Evolutionary conservation across 2,888 invertebrate genomes (phyloP).

Genomic region (Cyrtodaria siliqua): DNA sequence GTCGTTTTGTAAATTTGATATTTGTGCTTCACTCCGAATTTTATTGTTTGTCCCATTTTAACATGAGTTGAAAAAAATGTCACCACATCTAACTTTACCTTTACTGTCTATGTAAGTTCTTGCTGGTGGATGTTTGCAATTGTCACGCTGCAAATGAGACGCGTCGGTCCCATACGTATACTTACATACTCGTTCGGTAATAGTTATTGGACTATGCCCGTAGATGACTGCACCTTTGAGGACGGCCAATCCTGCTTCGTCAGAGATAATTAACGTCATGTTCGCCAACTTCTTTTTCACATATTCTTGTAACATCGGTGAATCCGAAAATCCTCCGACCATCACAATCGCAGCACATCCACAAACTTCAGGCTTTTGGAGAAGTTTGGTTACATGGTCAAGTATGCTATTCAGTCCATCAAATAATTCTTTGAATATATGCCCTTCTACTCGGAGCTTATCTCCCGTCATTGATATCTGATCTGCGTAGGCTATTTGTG

Average conservation of each 20-base stretch:
- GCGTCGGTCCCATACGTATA: slow-evolving; percentile 34
- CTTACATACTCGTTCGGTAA: slow-evolving; percentile 29
- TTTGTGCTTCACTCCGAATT: slow-evolving; percentile 2
- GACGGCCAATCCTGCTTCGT: background rate
- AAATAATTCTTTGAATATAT: background rate
- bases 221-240: slow-evolving; percentile 20
- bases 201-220: slow-evolving; percentile 39
- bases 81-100: slow-evolving; percentile 12
- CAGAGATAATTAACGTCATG: background rate
- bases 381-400: slow-evolving; percentile 12
- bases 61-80: slow-evolving; percentile 34
- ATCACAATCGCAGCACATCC: background rate
- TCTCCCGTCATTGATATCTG: slow-evolving; percentile 37
- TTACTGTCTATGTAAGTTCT: slow-evolving; percentile 11
- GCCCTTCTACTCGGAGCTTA: slow-evolving; percentile 32
- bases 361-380: background rate
- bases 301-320: background rate
- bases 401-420: slow-evolving; percentile 23
- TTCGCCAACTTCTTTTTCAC: background rate
- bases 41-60: slow-evolving; percentile 23
- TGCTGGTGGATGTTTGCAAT: slow-evolving; percentile 7
- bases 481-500: background rate
- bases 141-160: background rate
- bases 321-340: slow-evolving; percentile 19
- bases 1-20: too few species aligned